These are phyloP conservation scores for Brassicogethes aeneus DNA, from an alignment of 2,888 invertebrate species.

Conservation along the genomic window DNA sequence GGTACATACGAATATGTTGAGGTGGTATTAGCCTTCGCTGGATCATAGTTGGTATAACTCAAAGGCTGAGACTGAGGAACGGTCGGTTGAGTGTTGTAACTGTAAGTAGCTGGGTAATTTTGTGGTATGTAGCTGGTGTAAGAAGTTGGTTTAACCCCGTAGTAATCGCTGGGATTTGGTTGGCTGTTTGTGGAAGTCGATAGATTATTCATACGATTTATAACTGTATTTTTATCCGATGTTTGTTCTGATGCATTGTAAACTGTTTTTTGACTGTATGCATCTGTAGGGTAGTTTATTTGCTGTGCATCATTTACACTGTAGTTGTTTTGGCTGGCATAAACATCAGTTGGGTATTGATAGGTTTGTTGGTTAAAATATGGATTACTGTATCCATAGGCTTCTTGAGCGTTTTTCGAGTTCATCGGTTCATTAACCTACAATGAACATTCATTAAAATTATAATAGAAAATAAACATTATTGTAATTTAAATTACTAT, in stretches of 20 bases:
- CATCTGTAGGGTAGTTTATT: not conserved
- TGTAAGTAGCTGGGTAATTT: slow-evolving; percentile 15
- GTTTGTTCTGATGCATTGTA: not conserved
- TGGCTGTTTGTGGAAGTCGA: not conserved
- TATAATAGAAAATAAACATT: too few relatives aligned
- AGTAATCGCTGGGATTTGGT: too few relatives aligned
- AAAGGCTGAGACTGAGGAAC: slow-evolving; percentile 2
- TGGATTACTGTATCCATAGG: not conserved
- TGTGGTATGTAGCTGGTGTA: slow-evolving; percentile 22
- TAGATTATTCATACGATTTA: slow-evolving; percentile 13
- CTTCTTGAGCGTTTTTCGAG: not conserved
- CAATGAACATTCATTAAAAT: too few relatives aligned
- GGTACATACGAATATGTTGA: slow-evolving; percentile 26
- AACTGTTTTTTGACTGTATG: not conserved
- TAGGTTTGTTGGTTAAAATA: too few relatives aligned
- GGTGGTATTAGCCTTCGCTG: slow-evolving; percentile 20
- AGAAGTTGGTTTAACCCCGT: slow-evolving; percentile 7
- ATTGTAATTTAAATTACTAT: too few relatives aligned
- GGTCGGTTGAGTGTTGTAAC: slow-evolving; percentile 9
- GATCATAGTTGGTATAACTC: slow-evolving; percentile 12
- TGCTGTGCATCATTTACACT: too few relatives aligned
- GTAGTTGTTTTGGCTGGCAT: too few relatives aligned
- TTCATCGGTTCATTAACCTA: slow-evolving; percentile 18
- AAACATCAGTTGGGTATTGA: too few relatives aligned
- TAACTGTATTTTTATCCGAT: not conserved